Base-by-base conservation (phyloP, 2,797 vertebrate genomes). In the Spatula versicolor region DNA sequence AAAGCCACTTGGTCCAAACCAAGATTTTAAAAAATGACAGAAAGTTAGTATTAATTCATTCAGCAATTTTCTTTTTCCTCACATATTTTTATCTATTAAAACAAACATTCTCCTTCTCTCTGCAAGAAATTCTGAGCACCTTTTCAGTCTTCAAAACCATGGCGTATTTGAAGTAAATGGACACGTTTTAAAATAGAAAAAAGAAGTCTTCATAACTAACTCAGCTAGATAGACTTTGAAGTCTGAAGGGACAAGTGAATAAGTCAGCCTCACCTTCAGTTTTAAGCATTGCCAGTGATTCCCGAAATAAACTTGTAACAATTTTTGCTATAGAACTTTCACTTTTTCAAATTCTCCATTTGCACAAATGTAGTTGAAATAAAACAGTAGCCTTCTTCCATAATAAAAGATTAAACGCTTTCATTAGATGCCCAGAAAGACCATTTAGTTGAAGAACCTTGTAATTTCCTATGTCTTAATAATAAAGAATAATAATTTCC, bases 281-380 rank as follows among this genome's bases (percentile, higher is more conserved):
- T 93, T 83, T 66, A 91, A 74, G 72, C 31, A 56, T 9, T 82
- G 39, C 15, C 71, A 88, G 48, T 59, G 91, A 54, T 52, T 89
- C 33, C 62, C 3, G 2, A 85, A 54, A 77, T 48, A 59, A 87
- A 74, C 16, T 33, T 84, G 23, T 31, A 71, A 60, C 56, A 71
- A 48, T 73, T 83, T 56, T 71, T 50, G 45, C 31, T 83, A 60
- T 4, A 73, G 33, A 74, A 43, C 59, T 28, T 54, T 63, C 3
- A 66, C 9, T 75, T 83, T 52, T 85, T 78, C 39, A 72, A 88
- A 83, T 74, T 81, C 74, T 81, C 15, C 52, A 88, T 89, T 87
- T 94, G 59, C 55, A 78, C 59, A 66, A 84, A n/a, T 6, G 13
- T 74, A 66, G 88, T 63, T 94, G 81, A 93, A 96, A 88, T 74